Evolutionary conservation across 2,113 vertebrate species (phyloP).

Genomic region (Ailuropoda melanoleuca): DNA sequence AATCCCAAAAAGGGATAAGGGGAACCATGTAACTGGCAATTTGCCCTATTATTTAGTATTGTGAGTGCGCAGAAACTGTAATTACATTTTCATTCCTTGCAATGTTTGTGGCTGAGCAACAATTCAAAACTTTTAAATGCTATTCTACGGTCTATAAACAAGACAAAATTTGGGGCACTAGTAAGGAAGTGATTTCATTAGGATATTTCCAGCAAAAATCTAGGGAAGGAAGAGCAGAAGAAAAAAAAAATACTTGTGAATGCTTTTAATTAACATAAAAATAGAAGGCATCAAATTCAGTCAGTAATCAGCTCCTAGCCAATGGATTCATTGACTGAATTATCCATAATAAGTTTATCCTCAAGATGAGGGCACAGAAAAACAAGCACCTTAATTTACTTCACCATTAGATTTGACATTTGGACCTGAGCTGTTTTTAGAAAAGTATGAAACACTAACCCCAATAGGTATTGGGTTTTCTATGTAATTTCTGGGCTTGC

Average conservation of each 20-base stretch:
- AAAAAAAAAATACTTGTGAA: not conserved
- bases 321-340: not conserved
- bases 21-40: not conserved
- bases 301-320: not conserved
- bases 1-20: conserved; percentile 46
- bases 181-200: not conserved
- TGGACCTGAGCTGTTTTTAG: not conserved
- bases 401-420: conserved; percentile 42
- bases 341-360: not conserved
- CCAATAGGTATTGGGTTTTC: not conserved
- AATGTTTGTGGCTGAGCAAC: not conserved
- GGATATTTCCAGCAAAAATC: not conserved
- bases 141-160: not conserved
- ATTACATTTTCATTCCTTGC: conserved; percentile 48
- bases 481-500: not conserved
- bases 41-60: conserved; percentile 5
- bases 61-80: too few species aligned
- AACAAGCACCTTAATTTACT: conserved; percentile 17
- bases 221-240: not conserved
- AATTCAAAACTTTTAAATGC: not conserved
- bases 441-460: not conserved
- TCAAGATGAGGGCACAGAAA: not conserved
- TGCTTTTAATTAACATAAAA: conserved; percentile 13
- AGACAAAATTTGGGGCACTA: not conserved
- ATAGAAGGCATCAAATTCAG: not conserved